Percentiles rank a stretch among this genome's conserved stretches.
Evolutionary conservation across 1,140 invertebrate species (phyloP).

Genomic region (Drosophila littoralis): DNA sequence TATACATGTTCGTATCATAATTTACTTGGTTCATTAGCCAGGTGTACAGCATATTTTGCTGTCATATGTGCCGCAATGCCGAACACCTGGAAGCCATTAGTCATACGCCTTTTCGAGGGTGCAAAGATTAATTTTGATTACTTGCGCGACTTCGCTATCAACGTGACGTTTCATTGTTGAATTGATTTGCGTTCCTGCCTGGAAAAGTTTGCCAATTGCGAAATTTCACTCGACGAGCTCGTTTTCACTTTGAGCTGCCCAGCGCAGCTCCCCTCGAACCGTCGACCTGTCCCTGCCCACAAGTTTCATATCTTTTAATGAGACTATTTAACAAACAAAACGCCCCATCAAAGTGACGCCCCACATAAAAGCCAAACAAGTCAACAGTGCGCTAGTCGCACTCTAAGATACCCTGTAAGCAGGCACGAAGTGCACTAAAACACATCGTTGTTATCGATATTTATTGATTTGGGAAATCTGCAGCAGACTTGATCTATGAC

Average conservation of each 20-base stretch:
- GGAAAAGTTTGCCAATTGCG: not conserved
- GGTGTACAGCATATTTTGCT: constrained; percentile 45
- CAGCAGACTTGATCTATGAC: too few relatives aligned
- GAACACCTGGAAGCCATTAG: constrained; percentile 48
- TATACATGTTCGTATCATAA: constrained; percentile 30
- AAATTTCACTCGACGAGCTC: not conserved
- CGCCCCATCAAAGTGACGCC: constrained; percentile 38
- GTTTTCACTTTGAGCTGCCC: constrained; percentile 6
- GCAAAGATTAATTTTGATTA: constrained; percentile 40
- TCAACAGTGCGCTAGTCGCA: not conserved
- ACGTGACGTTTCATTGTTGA: constrained; percentile 21
- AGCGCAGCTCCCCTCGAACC: not conserved
- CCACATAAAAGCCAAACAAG: constrained; percentile 18
- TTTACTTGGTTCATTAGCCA: constrained; percentile 36
- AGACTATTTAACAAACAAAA: constrained; percentile 32
- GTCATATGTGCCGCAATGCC: constrained; percentile 21
- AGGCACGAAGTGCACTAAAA: not conserved
- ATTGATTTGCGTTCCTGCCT: not conserved
- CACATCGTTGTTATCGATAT: not conserved
- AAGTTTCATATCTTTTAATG: constrained; percentile 22
- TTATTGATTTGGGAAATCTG: too few relatives aligned
- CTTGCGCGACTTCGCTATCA: constrained; percentile 28
- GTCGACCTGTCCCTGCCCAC: not conserved
- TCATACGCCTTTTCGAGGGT: constrained; percentile 36
- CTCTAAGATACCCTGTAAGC: constrained; percentile 6